A percentile compares a stretch with the other conserved stretches of the same genome.
Conservation (phyloP, 92 coral and sea anemone genomes). For the Epizoanthus stellaris region DNA sequence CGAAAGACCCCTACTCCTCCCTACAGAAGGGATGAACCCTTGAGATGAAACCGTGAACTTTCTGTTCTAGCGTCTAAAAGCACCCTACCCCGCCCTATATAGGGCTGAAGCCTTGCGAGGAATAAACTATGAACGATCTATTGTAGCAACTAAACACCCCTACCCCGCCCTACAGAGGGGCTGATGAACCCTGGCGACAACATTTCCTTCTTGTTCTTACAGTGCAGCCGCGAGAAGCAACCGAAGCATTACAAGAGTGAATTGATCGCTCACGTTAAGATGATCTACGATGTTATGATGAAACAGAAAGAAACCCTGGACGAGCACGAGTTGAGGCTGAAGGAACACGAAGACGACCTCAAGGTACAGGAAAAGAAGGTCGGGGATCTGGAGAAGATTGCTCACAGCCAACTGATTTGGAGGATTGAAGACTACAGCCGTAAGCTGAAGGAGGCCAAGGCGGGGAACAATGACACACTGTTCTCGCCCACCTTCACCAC, state of each 20-base stretch:
- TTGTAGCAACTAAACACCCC: no score
- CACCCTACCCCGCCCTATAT: no score
- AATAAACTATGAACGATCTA: no score
- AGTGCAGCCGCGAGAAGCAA: slow-evolving; percentile 92
- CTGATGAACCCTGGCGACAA: background rate
- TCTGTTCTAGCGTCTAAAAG: no score
- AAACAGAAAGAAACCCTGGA: slow-evolving; percentile 60
- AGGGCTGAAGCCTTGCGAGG: no score
- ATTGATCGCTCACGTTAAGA: slow-evolving; percentile 73
- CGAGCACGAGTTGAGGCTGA: slow-evolving; percentile 49
- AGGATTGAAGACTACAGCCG: slow-evolving; percentile 86
- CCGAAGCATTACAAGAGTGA: slow-evolving; percentile 83
- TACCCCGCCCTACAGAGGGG: no score
- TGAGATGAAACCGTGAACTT: no score
- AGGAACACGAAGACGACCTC: slow-evolving; percentile 68
- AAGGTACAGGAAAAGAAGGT: slow-evolving; percentile 70
- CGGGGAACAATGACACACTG: slow-evolving; percentile 86
- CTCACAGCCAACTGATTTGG: slow-evolving; percentile 95
- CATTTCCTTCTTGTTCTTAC: slow-evolving; percentile 23
- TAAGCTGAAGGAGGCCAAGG: slow-evolving; percentile 90
- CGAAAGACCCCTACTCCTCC: no score
- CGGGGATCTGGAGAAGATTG: slow-evolving; percentile 87
- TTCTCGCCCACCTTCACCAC: slow-evolving; percentile 97
- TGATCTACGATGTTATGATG: slow-evolving; percentile 65
- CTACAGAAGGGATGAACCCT: no score